These are phyloP conservation scores for Sternotherus odoratus DNA, from an alignment of 2,797 vertebrate species.

Conservation along the genomic window DNA sequence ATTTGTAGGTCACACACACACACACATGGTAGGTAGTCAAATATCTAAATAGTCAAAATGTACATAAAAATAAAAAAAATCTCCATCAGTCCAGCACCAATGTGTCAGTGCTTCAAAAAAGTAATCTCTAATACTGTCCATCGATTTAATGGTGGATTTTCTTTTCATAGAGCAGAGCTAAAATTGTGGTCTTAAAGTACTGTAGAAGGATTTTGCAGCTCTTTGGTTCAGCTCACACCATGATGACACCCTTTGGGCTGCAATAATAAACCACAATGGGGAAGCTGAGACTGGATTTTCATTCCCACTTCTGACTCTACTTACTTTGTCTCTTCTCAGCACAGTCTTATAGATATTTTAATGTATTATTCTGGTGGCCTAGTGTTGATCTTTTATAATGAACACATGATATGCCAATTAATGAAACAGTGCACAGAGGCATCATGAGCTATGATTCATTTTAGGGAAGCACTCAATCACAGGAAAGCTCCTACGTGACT, in stretches of 20 bases:
- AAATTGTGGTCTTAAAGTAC: not conserved
- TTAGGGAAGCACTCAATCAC: constrained; percentile 29
- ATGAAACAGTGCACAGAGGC: not conserved
- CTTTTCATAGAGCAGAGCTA: not conserved
- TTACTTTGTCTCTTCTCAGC: not conserved
- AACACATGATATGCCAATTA: constrained; percentile 5
- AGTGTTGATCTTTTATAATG: constrained; percentile 28
- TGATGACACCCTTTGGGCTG: not conserved
- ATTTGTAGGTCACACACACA: not conserved
- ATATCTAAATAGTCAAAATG: not conserved
- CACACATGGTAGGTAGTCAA: not conserved
- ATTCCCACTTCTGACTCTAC: constrained; percentile 6
- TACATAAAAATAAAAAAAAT: not conserved
- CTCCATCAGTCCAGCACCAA: not conserved
- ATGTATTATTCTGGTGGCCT: not conserved
- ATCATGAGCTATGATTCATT: not conserved
- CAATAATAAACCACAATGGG: not conserved
- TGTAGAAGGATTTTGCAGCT: constrained; percentile 25
- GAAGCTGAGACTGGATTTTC: constrained; percentile 14
- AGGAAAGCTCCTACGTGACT: not conserved
- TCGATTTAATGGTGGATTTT: constrained; percentile 8
- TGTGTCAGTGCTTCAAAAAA: not conserved
- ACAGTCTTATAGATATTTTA: not conserved
- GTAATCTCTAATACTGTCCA: not conserved
- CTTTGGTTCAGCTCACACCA: constrained; percentile 6